These are phyloP conservation scores for Trissolcus basalis DNA, from an alignment of 1,140 invertebrate species.

Conservation along the genomic window DNA sequence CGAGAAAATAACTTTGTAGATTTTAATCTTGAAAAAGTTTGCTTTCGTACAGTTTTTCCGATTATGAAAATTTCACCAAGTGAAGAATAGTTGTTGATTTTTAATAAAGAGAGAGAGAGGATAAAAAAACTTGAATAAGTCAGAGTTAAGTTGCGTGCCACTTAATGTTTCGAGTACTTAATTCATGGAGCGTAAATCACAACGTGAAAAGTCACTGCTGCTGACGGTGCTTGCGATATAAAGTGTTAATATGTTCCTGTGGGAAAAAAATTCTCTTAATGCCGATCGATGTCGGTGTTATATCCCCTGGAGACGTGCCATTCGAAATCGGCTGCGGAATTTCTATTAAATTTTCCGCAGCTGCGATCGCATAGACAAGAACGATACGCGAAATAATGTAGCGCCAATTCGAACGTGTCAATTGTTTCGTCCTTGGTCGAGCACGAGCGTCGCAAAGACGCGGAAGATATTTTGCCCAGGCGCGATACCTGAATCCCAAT, in stretches of 20 bases:
- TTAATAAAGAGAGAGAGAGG: too few species aligned
- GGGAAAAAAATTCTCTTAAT: slow-evolving; percentile 47
- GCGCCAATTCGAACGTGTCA: slow-evolving; percentile 31
- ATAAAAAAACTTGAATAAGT: too few species aligned
- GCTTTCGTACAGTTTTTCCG: too few species aligned
- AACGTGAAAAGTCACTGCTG: slow-evolving; percentile 48
- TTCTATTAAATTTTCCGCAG: slow-evolving; percentile 52
- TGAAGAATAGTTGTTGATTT: too few species aligned
- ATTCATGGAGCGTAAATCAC: slow-evolving; percentile 52
- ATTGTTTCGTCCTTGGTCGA: slow-evolving; percentile 26
- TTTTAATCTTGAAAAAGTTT: too few species aligned
- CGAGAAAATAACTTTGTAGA: too few species aligned
- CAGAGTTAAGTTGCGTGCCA: not conserved
- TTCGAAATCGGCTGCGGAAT: slow-evolving; percentile 28
- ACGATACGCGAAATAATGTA: slow-evolving; percentile 31
- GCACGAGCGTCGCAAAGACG: not conserved
- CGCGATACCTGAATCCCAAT: slow-evolving; percentile 1
- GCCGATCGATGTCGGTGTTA: slow-evolving; percentile 52
- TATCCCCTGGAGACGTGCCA: slow-evolving; percentile 32
- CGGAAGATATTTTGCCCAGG: not conserved
- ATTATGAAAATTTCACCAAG: too few species aligned
- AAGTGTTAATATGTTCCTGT: slow-evolving; percentile 49
- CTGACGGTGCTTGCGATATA: slow-evolving; percentile 38
- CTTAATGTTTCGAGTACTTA: slow-evolving; percentile 52
- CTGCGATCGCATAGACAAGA: slow-evolving; percentile 17